Percentiles rank a stretch among this genome's conserved stretches.
phyloP scores from a whole-genome alignment of 2,888 invertebrate species.

The Apocheima hispidaria region DNA sequence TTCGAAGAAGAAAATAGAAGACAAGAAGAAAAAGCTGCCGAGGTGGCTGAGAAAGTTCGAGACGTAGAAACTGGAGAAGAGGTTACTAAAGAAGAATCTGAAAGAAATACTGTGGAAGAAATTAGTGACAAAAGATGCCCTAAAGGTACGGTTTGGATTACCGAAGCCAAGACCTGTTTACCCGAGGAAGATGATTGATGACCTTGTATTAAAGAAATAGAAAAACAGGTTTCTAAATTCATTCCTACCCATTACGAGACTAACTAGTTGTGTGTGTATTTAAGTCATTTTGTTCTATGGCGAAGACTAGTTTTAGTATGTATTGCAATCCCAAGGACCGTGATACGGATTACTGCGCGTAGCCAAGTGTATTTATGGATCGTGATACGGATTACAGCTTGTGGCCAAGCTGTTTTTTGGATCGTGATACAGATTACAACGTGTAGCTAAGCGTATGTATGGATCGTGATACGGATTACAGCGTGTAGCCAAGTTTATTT shows the following conservation, averaged over 20 bases:
- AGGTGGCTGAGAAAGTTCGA: background rate
- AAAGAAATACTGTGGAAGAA: background rate
- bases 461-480: background rate
- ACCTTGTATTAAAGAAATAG: background rate
- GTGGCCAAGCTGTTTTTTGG: too few relatives aligned
- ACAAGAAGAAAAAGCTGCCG: background rate
- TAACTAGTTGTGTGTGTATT: too few relatives aligned
- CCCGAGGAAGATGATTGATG: background rate
- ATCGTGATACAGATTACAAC: background rate
- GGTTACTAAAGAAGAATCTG: background rate
- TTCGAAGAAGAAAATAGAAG: background rate
- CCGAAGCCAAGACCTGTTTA: background rate
- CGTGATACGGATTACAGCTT: too few relatives aligned
- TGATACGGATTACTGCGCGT: background rate
- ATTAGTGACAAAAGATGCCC: conserved; percentile 1
- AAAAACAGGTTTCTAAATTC: background rate
- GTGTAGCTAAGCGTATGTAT: background rate
- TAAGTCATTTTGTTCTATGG: too few relatives aligned
- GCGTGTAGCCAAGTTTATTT: too few relatives aligned
- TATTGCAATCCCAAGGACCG: too few relatives aligned
- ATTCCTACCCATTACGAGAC: background rate
- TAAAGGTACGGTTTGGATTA: background rate
- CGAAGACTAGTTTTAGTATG: too few relatives aligned
- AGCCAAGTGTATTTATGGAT: background rate
- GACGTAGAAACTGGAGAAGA: background rate